phyloP scores from a whole-genome alignment of 2,113 vertebrate genomes.

The Nyctereutes procyonoides region DNA sequence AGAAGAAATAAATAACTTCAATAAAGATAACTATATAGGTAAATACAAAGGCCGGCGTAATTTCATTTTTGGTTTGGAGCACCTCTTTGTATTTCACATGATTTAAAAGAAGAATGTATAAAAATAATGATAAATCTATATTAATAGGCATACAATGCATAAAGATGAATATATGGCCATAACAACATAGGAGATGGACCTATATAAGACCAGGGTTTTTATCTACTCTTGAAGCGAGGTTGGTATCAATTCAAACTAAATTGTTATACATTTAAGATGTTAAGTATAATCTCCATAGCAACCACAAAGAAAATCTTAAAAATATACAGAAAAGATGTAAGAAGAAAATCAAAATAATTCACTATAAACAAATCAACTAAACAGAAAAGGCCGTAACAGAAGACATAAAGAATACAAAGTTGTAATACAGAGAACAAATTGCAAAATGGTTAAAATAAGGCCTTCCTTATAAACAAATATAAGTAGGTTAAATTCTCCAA shows the following conservation, averaged over 20 bases:
- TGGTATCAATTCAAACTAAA: neutral
- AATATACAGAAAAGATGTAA: neutral
- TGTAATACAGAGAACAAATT: neutral
- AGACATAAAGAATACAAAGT: neutral
- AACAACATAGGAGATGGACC: neutral
- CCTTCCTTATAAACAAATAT: neutral
- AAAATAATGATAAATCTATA: neutral
- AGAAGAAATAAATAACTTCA: neutral
- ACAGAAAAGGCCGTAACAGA: neutral
- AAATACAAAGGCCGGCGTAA: neutral
- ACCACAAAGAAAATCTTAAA: neutral
- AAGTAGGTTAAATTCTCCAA: neutral
- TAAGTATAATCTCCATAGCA: neutral
- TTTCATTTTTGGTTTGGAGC: neutral
- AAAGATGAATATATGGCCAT: neutral
- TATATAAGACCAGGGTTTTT: neutral
- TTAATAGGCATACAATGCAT: neutral
- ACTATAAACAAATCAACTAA: neutral
- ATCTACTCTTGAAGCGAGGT: neutral
- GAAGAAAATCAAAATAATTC: neutral
- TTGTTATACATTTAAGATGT: neutral
- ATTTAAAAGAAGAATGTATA: neutral
- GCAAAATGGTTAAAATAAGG: neutral
- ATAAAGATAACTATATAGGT: neutral
- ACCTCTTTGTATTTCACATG: neutral